Evolutionary conservation across 1,140 invertebrate species (phyloP), one percentile per base, ranked within the genome.

Genomic region (Meteorus sp.): DNA sequence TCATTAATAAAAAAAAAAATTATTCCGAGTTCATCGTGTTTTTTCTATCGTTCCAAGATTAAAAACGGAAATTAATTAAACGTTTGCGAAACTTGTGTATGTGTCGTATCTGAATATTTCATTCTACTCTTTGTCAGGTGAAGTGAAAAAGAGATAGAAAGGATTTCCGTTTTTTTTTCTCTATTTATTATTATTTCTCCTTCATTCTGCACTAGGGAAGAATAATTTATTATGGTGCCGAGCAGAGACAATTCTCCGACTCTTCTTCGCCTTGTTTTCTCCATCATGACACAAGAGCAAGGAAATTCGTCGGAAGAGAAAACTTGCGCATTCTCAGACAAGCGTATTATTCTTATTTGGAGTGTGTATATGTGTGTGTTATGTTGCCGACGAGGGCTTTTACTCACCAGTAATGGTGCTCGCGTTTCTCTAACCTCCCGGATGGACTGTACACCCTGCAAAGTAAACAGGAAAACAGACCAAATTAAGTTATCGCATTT

Each of bases 381-480:
- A 13, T 11, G 11, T 35, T 17, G 6, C 11, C 11, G 13, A n/a
- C 2, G 39, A 22, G 33, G 11, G n/a, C 8, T 17, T 11, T 62
- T 63, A 72, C 71, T 73, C 60, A 73, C 71, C 71, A 53, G 66
- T 70, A 72, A 72, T 69, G 68, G 62, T 69, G 68, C 59, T 53
- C 50, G 56, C 55, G 53, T 63, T 56, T 55, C 55, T 64, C 59
- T 63, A 67, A 48, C 61, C 61, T 66, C 60, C 61, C 59, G 56
- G 61, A 63, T 71, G 60, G 63, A 64, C 60, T 62, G 48, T 48
- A 22, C 65, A 62, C 50, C 69, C 71, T 68, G 63, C 48, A 55
- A 61, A 68, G 54, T 3, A 54, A 64, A 59, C 35, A 39, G 35
- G 35, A 39, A 66, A 25, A 61, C 29, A 35, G 3, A 17, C 20